Conservation (phyloP, 1,140 invertebrate species). For the Drosophila obscura region DNA sequence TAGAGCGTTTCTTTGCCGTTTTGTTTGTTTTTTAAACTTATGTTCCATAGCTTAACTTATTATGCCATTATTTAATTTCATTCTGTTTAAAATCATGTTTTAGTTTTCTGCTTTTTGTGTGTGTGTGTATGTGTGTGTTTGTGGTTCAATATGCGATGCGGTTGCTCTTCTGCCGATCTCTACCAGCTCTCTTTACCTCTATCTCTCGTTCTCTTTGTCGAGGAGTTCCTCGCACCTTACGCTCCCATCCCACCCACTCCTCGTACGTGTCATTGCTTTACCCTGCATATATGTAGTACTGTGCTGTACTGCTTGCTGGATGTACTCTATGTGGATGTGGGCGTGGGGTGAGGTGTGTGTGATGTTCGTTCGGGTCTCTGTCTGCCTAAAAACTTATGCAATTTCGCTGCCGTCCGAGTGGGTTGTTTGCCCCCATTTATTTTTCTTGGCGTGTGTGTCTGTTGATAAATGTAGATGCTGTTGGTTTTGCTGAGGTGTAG, state of each 20-base stretch:
- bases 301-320: constrained; percentile 21
- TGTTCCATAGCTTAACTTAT: constrained; percentile 81
- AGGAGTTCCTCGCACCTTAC: constrained; percentile 7
- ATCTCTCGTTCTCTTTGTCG: no score
- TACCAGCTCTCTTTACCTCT: constrained; percentile 17
- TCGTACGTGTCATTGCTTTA: constrained; percentile 31
- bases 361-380: constrained; percentile 5
- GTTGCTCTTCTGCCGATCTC: constrained; percentile 51
- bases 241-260: constrained; percentile 23
- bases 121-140: constrained; percentile 7
- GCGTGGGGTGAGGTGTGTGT: neutral
- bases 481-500: constrained; percentile 14
- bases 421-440: constrained; percentile 30
- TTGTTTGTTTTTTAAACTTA: constrained; percentile 78
- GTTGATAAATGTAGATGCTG: constrained; percentile 44
- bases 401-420: constrained; percentile 40
- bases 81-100: constrained; percentile 78
- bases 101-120: constrained; percentile 56
- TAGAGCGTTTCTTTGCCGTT: constrained; percentile 73
- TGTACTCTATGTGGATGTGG: constrained; percentile 21
- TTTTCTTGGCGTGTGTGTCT: constrained; percentile 19
- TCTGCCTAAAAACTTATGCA: constrained; percentile 66
- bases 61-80: constrained; percentile 80
- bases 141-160: constrained; percentile 37
- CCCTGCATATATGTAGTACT: constrained; percentile 40